Conservation (phyloP, 2,113 vertebrate species). For the Sphyrna mokarran region DNA sequence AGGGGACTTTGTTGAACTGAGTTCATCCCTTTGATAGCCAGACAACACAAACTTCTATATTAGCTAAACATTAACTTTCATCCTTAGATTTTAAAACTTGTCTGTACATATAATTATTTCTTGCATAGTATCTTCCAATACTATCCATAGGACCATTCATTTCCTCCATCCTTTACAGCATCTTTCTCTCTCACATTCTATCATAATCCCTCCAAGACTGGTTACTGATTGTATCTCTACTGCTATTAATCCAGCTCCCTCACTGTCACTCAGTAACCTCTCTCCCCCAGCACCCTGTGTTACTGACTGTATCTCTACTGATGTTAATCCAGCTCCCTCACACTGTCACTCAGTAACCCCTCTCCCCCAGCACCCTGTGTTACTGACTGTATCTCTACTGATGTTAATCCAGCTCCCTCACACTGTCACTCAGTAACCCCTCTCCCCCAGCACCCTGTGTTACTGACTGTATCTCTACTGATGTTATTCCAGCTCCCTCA, state of each 20-base stretch:
- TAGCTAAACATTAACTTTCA: background rate
- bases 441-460: background rate
- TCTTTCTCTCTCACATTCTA: background rate
- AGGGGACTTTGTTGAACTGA: background rate
- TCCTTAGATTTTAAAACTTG: background rate
- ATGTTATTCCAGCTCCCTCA: background rate
- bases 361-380: background rate
- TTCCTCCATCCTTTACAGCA: background rate
- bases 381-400: background rate
- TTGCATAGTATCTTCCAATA: background rate
- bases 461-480: background rate
- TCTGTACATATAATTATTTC: background rate
- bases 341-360: background rate
- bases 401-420: constrained; percentile 2
- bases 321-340: background rate
- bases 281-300: background rate
- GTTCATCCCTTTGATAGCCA: background rate
- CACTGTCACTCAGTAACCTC: background rate
- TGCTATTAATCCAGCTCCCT: background rate
- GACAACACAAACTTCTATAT: background rate
- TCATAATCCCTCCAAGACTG: background rate
- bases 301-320: background rate
- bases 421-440: background rate
- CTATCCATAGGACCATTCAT: background rate
- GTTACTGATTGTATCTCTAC: background rate